These are phyloP conservation scores for Burhinus bistriatus DNA, from an alignment of 2,113 vertebrate species.

Conservation along the genomic window DNA sequence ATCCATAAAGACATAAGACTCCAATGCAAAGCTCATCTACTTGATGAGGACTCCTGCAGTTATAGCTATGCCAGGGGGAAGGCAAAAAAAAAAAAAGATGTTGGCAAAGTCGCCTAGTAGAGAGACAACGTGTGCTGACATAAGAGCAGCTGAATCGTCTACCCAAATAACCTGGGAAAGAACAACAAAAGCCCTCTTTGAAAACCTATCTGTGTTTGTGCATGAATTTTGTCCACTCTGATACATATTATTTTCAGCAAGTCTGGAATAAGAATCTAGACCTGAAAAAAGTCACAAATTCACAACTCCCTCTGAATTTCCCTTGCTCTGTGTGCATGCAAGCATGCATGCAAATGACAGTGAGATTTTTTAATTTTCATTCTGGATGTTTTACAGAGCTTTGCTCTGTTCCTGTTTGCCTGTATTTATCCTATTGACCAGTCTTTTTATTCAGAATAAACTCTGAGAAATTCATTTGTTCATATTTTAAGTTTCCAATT, in stretches of 20 bases:
- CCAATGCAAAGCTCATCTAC: not conserved
- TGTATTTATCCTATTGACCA: not conserved
- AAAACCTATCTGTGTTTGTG: not conserved
- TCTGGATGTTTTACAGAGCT: not conserved
- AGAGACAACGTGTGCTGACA: not conserved
- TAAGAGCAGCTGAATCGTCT: not conserved
- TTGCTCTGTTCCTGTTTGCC: not conserved
- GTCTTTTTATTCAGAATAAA: not conserved
- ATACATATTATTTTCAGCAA: rapidly evolving
- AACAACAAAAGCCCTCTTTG: not conserved
- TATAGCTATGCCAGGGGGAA: rapidly evolving
- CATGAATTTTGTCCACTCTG: not conserved
- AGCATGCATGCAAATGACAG: not conserved
- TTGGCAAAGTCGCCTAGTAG: not conserved
- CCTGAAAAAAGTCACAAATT: not conserved
- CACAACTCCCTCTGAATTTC: not conserved
- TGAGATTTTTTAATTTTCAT: not conserved
- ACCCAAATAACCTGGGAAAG: not conserved
- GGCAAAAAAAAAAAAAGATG: not conserved
- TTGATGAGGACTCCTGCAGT: not conserved
- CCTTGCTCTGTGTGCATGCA: not conserved
- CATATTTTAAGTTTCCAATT: not conserved
- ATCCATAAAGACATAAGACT: not conserved
- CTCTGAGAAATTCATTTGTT: not conserved
- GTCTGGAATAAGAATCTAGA: not conserved